Percentiles rank a stretch among this genome's conserved stretches.
Conservation (phyloP, 2,113 vertebrate species). For the Hippoglossus stenolepis region DNA sequence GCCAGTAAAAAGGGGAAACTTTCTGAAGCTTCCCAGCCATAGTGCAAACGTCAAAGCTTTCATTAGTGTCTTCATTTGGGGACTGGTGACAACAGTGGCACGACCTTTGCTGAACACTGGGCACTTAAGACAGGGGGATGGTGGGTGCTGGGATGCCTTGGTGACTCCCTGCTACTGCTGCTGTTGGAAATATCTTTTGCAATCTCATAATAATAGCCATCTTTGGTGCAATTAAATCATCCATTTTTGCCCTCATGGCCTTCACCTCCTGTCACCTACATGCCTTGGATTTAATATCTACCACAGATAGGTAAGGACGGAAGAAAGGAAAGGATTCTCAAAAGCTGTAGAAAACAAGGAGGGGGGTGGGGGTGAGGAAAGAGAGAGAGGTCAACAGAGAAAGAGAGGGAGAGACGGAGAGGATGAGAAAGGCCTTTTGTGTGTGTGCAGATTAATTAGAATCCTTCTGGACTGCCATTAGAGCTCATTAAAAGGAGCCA, state of each 20-base stretch:
- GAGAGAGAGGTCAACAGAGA: slow-evolving; percentile 46
- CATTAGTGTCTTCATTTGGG: slow-evolving; percentile 79
- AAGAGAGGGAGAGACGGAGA: slow-evolving; percentile 16
- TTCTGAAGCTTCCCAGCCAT: slow-evolving; percentile 35
- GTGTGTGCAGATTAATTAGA: slow-evolving; percentile 81
- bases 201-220: slow-evolving; percentile 83
- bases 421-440: slow-evolving; percentile 71
- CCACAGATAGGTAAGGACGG: slow-evolving; percentile 3
- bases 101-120: slow-evolving; percentile 72
- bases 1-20: slow-evolving; percentile 34
- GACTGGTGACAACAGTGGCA: slow-evolving; percentile 74
- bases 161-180: slow-evolving; percentile 72
- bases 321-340: neutral
- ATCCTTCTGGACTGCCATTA: slow-evolving; percentile 82
- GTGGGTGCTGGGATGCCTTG: slow-evolving; percentile 25
- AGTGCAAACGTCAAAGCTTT: slow-evolving; percentile 71
- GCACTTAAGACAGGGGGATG: slow-evolving; percentile 73
- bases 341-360: slow-evolving; percentile 14
- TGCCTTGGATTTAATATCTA: slow-evolving; percentile 76
- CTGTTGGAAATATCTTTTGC: slow-evolving; percentile 78
- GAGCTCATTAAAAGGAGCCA: slow-evolving; percentile 81
- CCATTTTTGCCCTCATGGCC: slow-evolving; percentile 63
- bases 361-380: slow-evolving; percentile 15
- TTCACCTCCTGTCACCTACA: slow-evolving; percentile 78
- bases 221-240: slow-evolving; percentile 84